These are phyloP conservation scores for Melipona bicolor DNA, from an alignment of 2,888 invertebrate species.

Conservation along the genomic window DNA sequence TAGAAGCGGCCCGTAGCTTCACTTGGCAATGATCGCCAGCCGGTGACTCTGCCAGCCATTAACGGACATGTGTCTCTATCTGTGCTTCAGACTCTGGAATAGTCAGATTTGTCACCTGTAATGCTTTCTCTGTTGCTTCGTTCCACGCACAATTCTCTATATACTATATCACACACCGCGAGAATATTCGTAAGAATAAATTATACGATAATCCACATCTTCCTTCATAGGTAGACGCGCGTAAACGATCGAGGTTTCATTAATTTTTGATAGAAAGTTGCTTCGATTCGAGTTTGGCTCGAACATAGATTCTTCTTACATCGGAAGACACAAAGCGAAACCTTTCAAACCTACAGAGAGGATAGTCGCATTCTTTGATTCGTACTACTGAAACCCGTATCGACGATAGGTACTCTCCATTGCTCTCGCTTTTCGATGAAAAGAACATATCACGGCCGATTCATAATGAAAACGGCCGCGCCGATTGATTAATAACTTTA, in stretches of 20 bases:
- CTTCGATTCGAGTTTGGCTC: too few species aligned
- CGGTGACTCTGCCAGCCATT: constrained; percentile 82
- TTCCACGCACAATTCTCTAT: neutral
- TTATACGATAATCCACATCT: too few species aligned
- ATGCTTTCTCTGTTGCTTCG: constrained; percentile 27
- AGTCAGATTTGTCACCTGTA: constrained; percentile 65
- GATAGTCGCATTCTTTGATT: constrained; percentile 13
- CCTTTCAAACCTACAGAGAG: neutral
- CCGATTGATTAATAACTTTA: constrained; percentile 2
- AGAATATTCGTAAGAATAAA: too few species aligned
- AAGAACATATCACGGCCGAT: neutral
- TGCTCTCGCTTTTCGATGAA: neutral
- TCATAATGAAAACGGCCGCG: neutral
- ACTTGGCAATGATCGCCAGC: constrained; percentile 83
- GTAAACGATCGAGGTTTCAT: too few species aligned
- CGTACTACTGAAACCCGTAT: neutral
- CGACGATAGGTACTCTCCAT: too few species aligned
- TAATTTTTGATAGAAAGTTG: neutral
- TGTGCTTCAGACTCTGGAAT: constrained; percentile 70
- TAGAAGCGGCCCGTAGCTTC: constrained; percentile 76
- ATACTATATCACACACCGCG: too few species aligned
- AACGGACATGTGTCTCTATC: constrained; percentile 83
- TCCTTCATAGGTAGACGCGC: too few species aligned
- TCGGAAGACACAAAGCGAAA: neutral
- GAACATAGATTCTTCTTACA: neutral